Percentiles rank a stretch among this genome's conserved stretches.
These are phyloP conservation scores for Lithosia quadra DNA, from an alignment of 2,888 invertebrate species.

Conservation along the genomic window DNA sequence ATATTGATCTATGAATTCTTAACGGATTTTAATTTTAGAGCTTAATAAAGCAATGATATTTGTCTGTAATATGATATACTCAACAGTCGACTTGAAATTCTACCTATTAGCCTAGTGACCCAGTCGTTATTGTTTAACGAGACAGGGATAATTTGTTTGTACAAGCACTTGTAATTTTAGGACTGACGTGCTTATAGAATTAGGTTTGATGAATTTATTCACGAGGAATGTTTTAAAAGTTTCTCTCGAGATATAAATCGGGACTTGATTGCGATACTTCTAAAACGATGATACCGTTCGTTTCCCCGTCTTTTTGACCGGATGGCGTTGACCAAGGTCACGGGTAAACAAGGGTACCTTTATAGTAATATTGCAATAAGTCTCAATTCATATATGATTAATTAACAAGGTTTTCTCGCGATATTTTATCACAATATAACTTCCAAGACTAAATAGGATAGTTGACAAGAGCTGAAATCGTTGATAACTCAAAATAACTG, in stretches of 20 bases:
- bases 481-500: neutral
- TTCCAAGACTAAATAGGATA: neutral
- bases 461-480: neutral
- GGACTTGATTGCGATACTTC: neutral
- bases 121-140: constrained; percentile 5
- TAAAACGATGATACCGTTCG: neutral
- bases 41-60: constrained; percentile 21
- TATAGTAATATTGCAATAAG: neutral
- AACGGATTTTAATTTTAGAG: constrained; percentile 23
- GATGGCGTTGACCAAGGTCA: neutral
- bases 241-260: constrained; percentile 1
- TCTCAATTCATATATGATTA: neutral
- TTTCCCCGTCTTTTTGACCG: neutral
- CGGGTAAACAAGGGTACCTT: neutral
- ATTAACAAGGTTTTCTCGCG: neutral
- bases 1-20: constrained; percentile 12
- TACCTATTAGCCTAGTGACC: neutral
- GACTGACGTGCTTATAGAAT: constrained; percentile 13
- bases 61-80: constrained; percentile 31
- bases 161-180: constrained; percentile 15
- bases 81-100: constrained; percentile 26
- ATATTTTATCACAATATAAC: neutral
- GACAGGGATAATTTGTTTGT: constrained; percentile 3
- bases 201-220: neutral
- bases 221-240: neutral